Evolutionary conservation across 1,140 invertebrate species (phyloP), one percentile per base, ranked within the genome.

Genomic region (Cyclina sinensis): DNA sequence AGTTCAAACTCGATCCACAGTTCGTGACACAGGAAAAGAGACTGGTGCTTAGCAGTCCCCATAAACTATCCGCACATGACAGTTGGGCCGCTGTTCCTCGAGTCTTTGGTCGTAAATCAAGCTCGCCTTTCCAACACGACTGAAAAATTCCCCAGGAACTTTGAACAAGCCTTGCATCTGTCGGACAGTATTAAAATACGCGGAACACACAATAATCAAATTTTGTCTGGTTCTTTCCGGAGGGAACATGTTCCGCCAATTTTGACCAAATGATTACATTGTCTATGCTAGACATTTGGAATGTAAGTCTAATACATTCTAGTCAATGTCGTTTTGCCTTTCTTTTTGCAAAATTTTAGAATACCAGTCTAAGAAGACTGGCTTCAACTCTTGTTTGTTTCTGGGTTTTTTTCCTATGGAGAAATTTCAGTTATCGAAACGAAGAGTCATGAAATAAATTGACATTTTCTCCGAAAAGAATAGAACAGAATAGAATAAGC

Each of bases 111-210:
- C 51, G 57, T 87, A 87, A 87, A 87, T 87, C 85, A 87, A 78
- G 85, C 85, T 87, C 74, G 74, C 57, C 76, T 87, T 87, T 87
- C 85, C 35, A 80, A 87, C 37, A 57, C 79, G 85, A 80, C 85
- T 87, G 85, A 70, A 73, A 78, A 79, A 62, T 87, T 80, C 85
- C 73, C 85, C 39, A 73, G 76, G 74, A 87, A 87, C 74, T 87
- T 78, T 54, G 73, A 62, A 65, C 51, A 51, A 87, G 35, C n/a
- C 76, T 35, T 78, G 85, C 85, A 87, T 87, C 85, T 87, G 85
- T 87, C 85, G 37, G 74, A 48, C 35, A n/a, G 37, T 43, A 80
- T 87, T 87, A 79, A 65, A 54, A 39, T 62, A 24, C 48, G 46
- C 21, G 12, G 70, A 54, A 76, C 51, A 83, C 80, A 48, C 11